Evolutionary conservation across 2,797 vertebrate species (phyloP).

Genomic region (Chloroceryle amazona): DNA sequence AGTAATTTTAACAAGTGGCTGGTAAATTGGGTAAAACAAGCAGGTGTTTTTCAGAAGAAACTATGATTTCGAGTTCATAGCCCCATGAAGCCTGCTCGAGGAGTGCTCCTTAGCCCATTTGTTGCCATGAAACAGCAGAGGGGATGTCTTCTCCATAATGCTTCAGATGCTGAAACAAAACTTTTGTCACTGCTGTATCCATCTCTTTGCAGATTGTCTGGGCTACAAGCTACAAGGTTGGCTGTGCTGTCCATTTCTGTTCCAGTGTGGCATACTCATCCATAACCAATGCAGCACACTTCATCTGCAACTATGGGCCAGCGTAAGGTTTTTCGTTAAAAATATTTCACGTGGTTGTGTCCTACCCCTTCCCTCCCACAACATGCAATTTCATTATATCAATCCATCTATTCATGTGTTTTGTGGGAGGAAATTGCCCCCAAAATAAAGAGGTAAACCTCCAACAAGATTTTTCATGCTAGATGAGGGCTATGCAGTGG

Average conservation of each 20-base stretch:
- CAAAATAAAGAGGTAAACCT: background rate
- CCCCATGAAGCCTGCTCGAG: background rate
- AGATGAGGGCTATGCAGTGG: background rate
- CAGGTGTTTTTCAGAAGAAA: background rate
- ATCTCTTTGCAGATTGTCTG: constrained; percentile 85
- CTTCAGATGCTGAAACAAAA: background rate
- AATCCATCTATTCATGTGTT: background rate
- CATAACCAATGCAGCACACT: constrained; percentile 60
- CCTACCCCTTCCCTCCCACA: background rate
- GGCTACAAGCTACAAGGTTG: constrained; percentile 87
- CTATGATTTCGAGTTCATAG: background rate
- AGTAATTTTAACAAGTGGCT: background rate
- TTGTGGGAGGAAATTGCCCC: background rate
- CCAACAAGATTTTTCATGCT: background rate
- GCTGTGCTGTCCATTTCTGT: constrained; percentile 87
- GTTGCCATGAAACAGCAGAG: background rate
- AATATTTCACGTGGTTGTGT: background rate
- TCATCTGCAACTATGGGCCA: constrained; percentile 88
- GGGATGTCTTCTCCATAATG: background rate
- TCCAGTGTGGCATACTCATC: background rate
- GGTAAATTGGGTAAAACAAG: background rate
- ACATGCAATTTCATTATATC: background rate
- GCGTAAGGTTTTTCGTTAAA: constrained; percentile 78
- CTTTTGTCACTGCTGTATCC: background rate
- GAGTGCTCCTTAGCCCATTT: background rate